phyloP scores from a whole-genome alignment of 2,113 vertebrate genomes.

The Xenopus borealis region DNA sequence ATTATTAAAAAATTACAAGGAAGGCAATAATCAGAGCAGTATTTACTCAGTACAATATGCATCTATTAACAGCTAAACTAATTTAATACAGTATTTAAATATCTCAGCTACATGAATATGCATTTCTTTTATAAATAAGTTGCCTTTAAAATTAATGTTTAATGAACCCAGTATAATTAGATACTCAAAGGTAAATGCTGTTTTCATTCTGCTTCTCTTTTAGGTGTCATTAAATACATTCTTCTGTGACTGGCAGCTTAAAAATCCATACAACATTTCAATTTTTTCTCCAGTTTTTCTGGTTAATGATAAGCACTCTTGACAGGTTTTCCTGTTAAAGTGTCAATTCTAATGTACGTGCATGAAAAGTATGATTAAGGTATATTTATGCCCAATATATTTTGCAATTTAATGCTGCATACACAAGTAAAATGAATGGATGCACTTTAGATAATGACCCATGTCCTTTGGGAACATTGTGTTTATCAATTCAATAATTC shows the following conservation, averaged over 20 bases:
- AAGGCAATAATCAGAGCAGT: background rate
- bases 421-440: constrained; percentile 67
- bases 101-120: constrained; percentile 4
- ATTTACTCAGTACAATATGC: background rate
- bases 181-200: constrained; percentile 39
- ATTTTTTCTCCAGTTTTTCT: constrained; percentile 45
- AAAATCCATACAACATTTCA: constrained; percentile 27
- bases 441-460: constrained; percentile 67
- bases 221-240: constrained; percentile 44
- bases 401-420: constrained; percentile 54
- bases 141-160: constrained; percentile 33
- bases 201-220: constrained; percentile 41
- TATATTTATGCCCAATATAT: constrained; percentile 58
- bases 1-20: constrained; percentile 12
- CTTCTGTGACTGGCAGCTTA: constrained; percentile 48
- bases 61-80: background rate
- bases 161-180: constrained; percentile 47
- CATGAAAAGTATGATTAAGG: constrained; percentile 62
- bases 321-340: constrained; percentile 57
- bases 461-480: constrained; percentile 59
- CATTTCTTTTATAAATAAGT: constrained; percentile 14
- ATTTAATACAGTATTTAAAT: background rate
- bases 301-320: constrained; percentile 54
- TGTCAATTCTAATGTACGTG: constrained; percentile 57
- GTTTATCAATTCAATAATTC: constrained; percentile 62